These are phyloP conservation scores for Phrixothrix hirtus DNA, from an alignment of 2,888 invertebrate species.

Conservation along the genomic window DNA sequence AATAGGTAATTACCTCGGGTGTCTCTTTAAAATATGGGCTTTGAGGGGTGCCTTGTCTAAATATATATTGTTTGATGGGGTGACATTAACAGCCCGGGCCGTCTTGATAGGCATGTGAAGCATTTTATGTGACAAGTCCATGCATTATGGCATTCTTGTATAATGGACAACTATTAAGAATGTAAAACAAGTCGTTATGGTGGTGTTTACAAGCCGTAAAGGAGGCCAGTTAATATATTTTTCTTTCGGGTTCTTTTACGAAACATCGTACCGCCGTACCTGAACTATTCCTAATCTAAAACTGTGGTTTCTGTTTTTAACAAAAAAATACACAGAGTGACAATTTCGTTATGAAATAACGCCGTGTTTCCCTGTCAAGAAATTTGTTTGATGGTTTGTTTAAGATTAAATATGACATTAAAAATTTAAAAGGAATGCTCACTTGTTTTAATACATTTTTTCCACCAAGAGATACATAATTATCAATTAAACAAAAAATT, in stretches of 20 bases:
- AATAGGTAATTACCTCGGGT: too few relatives aligned
- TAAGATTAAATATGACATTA: background rate
- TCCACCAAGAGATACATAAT: too few relatives aligned
- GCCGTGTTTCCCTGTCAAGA: constrained; percentile 2
- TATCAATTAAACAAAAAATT: too few relatives aligned
- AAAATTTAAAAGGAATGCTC: background rate
- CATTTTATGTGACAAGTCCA: constrained; percentile 38
- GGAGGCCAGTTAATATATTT: constrained; percentile 42
- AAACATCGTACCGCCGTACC: constrained; percentile 32
- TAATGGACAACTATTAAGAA: constrained; percentile 39
- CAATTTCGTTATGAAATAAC: constrained; percentile 12
- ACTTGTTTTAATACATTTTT: too few relatives aligned
- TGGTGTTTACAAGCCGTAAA: constrained; percentile 45
- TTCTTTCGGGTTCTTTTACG: constrained; percentile 35
- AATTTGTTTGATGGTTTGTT: background rate
- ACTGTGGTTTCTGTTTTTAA: constrained; percentile 29
- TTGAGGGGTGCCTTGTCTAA: background rate
- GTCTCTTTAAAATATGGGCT: too few relatives aligned
- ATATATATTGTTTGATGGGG: constrained; percentile 8
- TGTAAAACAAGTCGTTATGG: constrained; percentile 43
- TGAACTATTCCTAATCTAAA: constrained; percentile 31
- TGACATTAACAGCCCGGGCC: constrained; percentile 12
- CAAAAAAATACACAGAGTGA: constrained; percentile 18
- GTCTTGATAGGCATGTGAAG: constrained; percentile 34
- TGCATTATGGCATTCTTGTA: constrained; percentile 36